A percentile compares a stretch with the other conserved stretches of the same genome.
Conservation (phyloP, 1,140 invertebrate species). For the Caenorhabditis inopinata region DNA sequence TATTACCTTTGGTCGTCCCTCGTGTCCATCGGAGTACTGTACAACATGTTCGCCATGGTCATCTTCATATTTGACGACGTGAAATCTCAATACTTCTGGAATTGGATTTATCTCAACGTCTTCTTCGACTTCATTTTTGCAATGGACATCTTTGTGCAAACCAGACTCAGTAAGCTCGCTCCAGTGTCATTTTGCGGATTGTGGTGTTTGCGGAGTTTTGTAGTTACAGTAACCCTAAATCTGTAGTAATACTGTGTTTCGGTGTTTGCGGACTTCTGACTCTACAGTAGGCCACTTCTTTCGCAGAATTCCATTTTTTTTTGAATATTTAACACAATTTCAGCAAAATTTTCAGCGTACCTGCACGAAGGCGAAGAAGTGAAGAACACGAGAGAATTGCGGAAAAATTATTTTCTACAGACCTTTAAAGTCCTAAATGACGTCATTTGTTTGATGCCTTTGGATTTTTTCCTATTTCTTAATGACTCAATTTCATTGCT, state of each 20-base stretch:
- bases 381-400: not conserved
- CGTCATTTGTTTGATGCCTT: conserved; percentile 27
- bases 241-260: too few relatives aligned
- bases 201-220: too few relatives aligned
- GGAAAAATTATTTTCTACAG: conserved; percentile 4
- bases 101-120: conserved; percentile 20
- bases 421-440: conserved; percentile 10
- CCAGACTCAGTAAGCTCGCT: not conserved
- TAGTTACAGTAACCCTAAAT: too few relatives aligned
- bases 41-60: conserved; percentile 42
- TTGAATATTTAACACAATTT: too few relatives aligned
- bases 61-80: conserved; percentile 45
- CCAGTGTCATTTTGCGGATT: not conserved
- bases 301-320: too few relatives aligned
- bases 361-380: not conserved
- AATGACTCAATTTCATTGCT: conserved; percentile 26
- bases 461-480: conserved; percentile 27
- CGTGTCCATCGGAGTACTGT: conserved; percentile 1
- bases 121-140: conserved; percentile 17
- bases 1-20: not conserved
- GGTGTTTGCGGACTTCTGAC: too few relatives aligned
- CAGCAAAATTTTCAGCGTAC: not conserved
- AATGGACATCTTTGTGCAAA: conserved; percentile 6
- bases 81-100: conserved; percentile 30
- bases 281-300: too few relatives aligned